These are phyloP conservation scores for Catagonus wagneri DNA, from an alignment of 2,113 vertebrate species.

Conservation along the genomic window DNA sequence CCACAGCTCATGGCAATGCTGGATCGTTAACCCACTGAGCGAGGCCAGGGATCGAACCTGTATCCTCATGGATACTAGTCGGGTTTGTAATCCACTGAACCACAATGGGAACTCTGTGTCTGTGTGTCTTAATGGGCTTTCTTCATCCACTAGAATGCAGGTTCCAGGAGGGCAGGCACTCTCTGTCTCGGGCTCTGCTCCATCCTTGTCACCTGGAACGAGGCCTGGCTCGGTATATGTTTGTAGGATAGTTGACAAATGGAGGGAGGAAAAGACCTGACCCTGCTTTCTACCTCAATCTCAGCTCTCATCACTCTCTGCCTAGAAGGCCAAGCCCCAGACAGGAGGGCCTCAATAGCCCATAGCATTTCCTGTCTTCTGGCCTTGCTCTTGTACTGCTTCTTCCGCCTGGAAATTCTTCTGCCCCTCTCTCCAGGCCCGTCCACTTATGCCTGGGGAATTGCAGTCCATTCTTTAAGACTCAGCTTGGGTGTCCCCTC, in stretches of 20 bases:
- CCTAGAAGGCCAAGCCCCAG: neutral
- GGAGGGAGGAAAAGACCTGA: neutral
- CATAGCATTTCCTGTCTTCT: neutral
- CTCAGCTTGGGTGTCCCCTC: neutral
- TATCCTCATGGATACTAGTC: too few species aligned
- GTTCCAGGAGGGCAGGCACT: neutral
- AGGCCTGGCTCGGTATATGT: neutral
- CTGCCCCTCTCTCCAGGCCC: neutral
- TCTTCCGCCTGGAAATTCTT: neutral
- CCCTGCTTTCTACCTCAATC: neutral
- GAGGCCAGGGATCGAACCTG: too few species aligned
- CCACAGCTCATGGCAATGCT: too few species aligned
- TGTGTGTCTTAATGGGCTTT: neutral
- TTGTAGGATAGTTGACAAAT: neutral
- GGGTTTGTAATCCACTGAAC: too few species aligned
- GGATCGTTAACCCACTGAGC: too few species aligned
- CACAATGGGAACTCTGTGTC: too few species aligned
- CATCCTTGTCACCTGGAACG: fast-evolving
- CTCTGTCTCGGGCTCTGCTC: neutral
- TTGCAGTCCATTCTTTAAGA: neutral
- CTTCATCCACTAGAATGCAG: neutral
- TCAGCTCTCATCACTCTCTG: neutral
- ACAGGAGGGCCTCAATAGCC: neutral
- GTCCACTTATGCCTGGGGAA: neutral
- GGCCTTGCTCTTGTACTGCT: neutral